Conservation (phyloP, 2,888 invertebrate genomes). For the Panzeria rudis region DNA sequence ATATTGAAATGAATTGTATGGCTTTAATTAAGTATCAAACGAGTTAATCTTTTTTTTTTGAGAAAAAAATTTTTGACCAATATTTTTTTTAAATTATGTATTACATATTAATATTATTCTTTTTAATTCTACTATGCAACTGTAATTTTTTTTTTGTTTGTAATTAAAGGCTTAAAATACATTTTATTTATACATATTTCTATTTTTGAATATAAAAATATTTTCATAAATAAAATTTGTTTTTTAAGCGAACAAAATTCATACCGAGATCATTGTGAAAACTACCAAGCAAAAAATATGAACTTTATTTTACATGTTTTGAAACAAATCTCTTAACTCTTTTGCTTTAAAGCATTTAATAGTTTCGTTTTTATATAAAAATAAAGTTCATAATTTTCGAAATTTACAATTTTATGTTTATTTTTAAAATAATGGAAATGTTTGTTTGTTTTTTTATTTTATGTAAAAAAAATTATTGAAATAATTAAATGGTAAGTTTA, state of each 20-base stretch:
- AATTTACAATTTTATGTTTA: constrained; percentile 72
- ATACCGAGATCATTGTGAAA: constrained; percentile 83
- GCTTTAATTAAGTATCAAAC: constrained; percentile 38
- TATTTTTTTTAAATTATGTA: constrained; percentile 5
- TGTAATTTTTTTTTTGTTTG: constrained; percentile 70
- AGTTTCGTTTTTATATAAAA: neutral
- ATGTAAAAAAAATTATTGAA: constrained; percentile 19
- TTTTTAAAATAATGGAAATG: constrained; percentile 72
- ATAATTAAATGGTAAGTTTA: constrained; percentile 41
- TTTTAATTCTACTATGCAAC: constrained; percentile 68
- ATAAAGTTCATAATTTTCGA: constrained; percentile 67
- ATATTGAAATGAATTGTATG: constrained; percentile 8
- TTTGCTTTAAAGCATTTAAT: constrained; percentile 7
- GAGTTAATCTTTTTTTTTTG: constrained; percentile 24
- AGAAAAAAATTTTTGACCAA: constrained; percentile 43
- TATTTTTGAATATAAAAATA: constrained; percentile 56
- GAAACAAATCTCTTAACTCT: constrained; percentile 6
- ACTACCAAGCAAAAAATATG: constrained; percentile 79
- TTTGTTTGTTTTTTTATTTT: constrained; percentile 28
- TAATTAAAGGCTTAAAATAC: constrained; percentile 65
- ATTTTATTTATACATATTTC: constrained; percentile 64
- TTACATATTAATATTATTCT: constrained; percentile 35
- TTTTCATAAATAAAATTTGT: constrained; percentile 62
- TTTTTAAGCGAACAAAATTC: constrained; percentile 77
- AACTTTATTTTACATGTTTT: constrained; percentile 50